Evolutionary conservation across 2,888 invertebrate species (phyloP), one percentile per base, ranked within the genome.

Genomic region (Protonemura montana): DNA sequence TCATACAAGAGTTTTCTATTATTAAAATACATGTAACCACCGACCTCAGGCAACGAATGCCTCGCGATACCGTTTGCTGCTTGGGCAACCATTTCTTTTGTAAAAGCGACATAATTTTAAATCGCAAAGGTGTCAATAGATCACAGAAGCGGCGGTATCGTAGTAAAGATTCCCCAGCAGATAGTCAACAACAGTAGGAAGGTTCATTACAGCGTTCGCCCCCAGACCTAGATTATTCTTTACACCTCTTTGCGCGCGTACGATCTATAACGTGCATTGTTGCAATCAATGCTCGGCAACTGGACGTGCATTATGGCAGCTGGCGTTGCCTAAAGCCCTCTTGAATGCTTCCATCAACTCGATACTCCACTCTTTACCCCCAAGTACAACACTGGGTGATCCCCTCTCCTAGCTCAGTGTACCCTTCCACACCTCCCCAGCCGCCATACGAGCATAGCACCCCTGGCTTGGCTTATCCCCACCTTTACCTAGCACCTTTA

Each of bases 321-420:
- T 27, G 78, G 27, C n/a, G 76, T 25, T n/a, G n/a, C 76, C n/a
- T 25, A 26, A 78, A 78, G 78, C 28, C 26, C 78, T 26, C 78
- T 78, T 78, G 78, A 78, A 78, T 78, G 78, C 78, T 21, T 13
- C 78, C 78, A 78, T 78, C 78, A 78, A 78, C 78, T 78, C 78
- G 78, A 78, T 78, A 78, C n/a, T 78, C 0, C 26, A 78, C 26
- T 27, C 78, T 78, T 28, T 28, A 10, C 78, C 78, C 76, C 78
- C 78, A 78, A 78, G 78, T 78, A 59, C n/a, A 78, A 78, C 78
- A 78, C 78, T 16, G 78, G 21, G 5, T 21, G n/a, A 5, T 21
- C 76, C 16, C 76, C 5, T 76, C 76, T 21, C 76, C 76, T n/a
- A 0, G 26, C 26, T 25, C 78, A 78, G 59, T 13, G 59, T 21